Conservation (phyloP, 2,888 invertebrate species). For the Harmothoe impar region DNA sequence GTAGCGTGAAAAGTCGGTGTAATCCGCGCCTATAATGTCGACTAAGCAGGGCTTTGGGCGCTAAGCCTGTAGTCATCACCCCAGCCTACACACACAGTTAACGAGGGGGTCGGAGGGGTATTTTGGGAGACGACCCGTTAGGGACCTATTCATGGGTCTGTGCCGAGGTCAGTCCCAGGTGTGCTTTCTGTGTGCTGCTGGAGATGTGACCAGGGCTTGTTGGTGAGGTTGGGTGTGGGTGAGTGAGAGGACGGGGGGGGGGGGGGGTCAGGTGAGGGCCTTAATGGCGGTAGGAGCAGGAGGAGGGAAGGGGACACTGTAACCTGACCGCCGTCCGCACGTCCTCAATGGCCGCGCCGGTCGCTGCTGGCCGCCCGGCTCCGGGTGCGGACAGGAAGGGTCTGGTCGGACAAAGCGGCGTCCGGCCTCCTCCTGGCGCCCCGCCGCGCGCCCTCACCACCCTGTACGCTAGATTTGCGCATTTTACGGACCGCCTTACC, state of each 20-base stretch:
- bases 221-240: background rate
- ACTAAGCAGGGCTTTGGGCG: background rate
- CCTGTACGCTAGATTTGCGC: slow-evolving; percentile 19
- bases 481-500: background rate
- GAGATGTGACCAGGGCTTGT: background rate
- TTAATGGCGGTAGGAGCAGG: background rate
- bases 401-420: background rate
- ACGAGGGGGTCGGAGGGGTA: background rate
- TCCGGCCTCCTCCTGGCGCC: background rate
- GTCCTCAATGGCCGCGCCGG: too few species aligned
- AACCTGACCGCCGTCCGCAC: too few species aligned
- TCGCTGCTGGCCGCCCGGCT: too few species aligned
- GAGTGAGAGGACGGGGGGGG: background rate
- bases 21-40: background rate
- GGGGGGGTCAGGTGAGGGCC: background rate
- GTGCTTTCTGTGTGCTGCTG: background rate
- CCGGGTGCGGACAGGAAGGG: background rate
- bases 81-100: background rate
- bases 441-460: background rate
- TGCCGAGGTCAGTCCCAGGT: background rate
- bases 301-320: too few species aligned
- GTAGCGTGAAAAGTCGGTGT: slow-evolving; percentile 21
- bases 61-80: slow-evolving; percentile 14
- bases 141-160: background rate
- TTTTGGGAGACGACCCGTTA: slow-evolving; percentile 26